Percentiles rank a stretch among this genome's conserved stretches.
These are phyloP conservation scores for Leptestheria dahalacensis DNA, from an alignment of 1,140 invertebrate genomes.

Conservation along the genomic window DNA sequence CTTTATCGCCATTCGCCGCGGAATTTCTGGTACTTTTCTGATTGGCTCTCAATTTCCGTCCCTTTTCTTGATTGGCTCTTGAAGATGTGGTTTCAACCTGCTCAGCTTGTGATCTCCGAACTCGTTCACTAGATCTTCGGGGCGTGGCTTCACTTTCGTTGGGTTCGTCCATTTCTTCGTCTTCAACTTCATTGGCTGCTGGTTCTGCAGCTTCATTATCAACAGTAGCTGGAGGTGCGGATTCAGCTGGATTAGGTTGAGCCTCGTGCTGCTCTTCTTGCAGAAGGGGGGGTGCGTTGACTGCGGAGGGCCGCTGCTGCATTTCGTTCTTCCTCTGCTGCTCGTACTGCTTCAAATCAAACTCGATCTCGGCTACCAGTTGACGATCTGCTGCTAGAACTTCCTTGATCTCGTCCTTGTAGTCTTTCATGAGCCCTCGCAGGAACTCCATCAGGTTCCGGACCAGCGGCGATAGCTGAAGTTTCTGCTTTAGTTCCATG, in stretches of 20 bases:
- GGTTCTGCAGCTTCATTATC: not conserved
- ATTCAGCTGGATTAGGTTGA: too few relatives aligned
- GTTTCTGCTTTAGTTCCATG: constrained; percentile 36
- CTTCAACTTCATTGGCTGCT: not conserved
- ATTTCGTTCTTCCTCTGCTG: constrained; percentile 21
- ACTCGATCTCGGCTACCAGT: constrained; percentile 33
- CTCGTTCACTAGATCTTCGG: too few relatives aligned
- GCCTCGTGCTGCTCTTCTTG: not conserved
- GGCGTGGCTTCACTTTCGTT: not conserved
- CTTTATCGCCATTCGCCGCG: too few relatives aligned
- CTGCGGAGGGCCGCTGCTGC: not conserved
- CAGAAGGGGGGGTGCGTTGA: not conserved
- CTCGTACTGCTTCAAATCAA: constrained; percentile 30
- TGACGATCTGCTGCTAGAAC: constrained; percentile 33
- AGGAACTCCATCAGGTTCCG: constrained; percentile 31
- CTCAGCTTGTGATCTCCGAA: too few relatives aligned
- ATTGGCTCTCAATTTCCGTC: too few relatives aligned
- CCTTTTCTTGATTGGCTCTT: too few relatives aligned
- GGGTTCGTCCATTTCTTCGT: too few relatives aligned
- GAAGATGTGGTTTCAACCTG: too few relatives aligned
- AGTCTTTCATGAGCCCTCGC: constrained; percentile 38
- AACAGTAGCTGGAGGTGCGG: not conserved
- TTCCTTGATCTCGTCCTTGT: constrained; percentile 38
- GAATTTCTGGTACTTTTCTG: too few relatives aligned
- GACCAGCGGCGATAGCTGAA: constrained; percentile 28